Conservation (phyloP, 2,797 vertebrate species). For the Scarus forsteni region DNA sequence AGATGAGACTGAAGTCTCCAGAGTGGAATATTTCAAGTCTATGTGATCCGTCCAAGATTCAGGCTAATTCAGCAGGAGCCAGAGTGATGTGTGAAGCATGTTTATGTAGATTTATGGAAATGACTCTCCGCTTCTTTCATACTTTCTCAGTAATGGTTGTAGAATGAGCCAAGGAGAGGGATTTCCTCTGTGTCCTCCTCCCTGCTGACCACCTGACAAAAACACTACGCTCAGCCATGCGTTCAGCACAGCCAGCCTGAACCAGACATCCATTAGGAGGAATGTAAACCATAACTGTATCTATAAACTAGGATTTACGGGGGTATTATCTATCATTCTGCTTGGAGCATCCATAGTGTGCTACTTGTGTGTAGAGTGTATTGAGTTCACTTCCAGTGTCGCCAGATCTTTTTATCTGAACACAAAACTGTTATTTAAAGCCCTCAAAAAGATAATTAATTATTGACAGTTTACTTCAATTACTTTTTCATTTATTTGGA, state of each 20-base stretch:
- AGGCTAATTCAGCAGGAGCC: slow-evolving; percentile 16
- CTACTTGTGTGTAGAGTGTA: neutral
- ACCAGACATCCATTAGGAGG: neutral
- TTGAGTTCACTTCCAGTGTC: neutral
- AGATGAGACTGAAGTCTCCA: slow-evolving; percentile 10
- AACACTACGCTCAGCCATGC: neutral
- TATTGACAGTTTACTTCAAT: neutral
- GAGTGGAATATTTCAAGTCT: slow-evolving; percentile 1
- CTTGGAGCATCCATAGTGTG: neutral
- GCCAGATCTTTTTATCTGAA: neutral
- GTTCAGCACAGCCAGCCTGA: neutral
- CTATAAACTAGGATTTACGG: neutral
- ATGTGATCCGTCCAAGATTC: slow-evolving; percentile 13
- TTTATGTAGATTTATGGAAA: slow-evolving; percentile 62
- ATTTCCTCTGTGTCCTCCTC: slow-evolving; percentile 32
- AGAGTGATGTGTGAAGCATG: slow-evolving; percentile 25
- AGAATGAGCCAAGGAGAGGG: slow-evolving; percentile 29
- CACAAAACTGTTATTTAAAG: neutral
- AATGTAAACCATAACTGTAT: neutral
- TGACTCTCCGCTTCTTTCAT: slow-evolving; percentile 8
- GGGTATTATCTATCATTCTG: neutral
- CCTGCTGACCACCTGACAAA: slow-evolving; percentile 40
- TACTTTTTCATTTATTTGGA: slow-evolving; percentile 8
- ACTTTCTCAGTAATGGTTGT: slow-evolving; percentile 8
- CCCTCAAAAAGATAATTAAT: neutral